These are phyloP conservation scores for Agrotis segetum DNA, from an alignment of 2,888 invertebrate species.

Conservation along the genomic window DNA sequence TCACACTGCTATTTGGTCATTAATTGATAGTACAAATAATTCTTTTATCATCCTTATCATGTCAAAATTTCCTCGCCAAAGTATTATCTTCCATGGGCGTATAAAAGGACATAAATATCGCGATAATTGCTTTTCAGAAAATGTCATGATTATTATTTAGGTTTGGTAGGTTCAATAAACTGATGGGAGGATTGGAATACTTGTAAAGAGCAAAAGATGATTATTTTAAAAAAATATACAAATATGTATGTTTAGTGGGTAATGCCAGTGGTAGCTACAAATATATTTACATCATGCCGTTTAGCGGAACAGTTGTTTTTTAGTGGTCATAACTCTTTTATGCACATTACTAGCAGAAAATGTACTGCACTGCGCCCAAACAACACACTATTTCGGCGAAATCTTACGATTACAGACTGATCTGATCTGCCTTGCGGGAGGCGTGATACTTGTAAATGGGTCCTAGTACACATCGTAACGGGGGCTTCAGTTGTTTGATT, in stretches of 20 bases:
- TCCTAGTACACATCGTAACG: background rate
- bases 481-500: background rate
- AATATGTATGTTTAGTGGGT: too few relatives aligned
- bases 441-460: background rate
- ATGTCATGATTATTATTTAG: background rate
- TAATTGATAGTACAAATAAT: background rate
- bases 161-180: conserved; percentile 4
- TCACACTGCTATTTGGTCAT: background rate
- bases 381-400: too few relatives aligned
- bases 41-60: conserved; percentile 14
- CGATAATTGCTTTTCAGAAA: conserved; percentile 4
- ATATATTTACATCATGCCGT: too few relatives aligned
- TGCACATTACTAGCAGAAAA: too few relatives aligned
- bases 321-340: too few relatives aligned
- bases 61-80: background rate
- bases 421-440: background rate
- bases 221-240: too few relatives aligned
- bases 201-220: too few relatives aligned
- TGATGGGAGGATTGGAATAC: conserved; percentile 12
- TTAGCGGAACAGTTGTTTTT: too few relatives aligned
- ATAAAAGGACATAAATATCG: conserved; percentile 17
- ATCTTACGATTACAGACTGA: background rate
- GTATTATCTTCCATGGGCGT: background rate
- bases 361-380: too few relatives aligned
- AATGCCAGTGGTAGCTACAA: too few relatives aligned